These are phyloP conservation scores for Pterocles gutturalis DNA, from an alignment of 2,113 vertebrate genomes.

Conservation along the genomic window DNA sequence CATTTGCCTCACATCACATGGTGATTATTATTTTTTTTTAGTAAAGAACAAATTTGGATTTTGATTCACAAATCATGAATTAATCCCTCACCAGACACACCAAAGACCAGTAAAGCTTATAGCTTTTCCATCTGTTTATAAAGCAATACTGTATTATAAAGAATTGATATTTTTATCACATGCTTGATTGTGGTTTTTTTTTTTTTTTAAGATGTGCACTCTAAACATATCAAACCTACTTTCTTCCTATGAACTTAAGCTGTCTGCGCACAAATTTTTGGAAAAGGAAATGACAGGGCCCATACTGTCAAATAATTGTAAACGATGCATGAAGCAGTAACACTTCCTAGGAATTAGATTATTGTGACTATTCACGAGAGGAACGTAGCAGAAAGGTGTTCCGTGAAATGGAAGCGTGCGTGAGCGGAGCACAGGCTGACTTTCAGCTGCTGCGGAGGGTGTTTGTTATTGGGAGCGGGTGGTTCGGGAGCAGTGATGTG, in stretches of 20 bases:
- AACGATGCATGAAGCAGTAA: background rate
- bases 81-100: slow-evolving; percentile 80
- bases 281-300: slow-evolving; percentile 62
- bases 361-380: background rate
- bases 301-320: slow-evolving; percentile 22
- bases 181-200: slow-evolving; percentile 75
- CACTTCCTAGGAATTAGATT: background rate
- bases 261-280: slow-evolving; percentile 82
- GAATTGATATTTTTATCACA: slow-evolving; percentile 82
- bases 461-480: background rate
- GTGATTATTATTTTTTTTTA: slow-evolving; percentile 25
- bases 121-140: slow-evolving; percentile 87
- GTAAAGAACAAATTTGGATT: slow-evolving; percentile 76
- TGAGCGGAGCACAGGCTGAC: background rate
- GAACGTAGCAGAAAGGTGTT: slow-evolving; percentile 36
- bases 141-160: slow-evolving; percentile 90
- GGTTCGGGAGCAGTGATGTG: background rate
- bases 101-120: slow-evolving; percentile 86
- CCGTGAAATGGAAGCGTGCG: background rate
- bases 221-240: slow-evolving; percentile 80
- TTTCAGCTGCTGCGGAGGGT: background rate
- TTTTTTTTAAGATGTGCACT: slow-evolving; percentile 79
- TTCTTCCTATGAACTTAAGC: slow-evolving; percentile 83
- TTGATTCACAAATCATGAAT: slow-evolving; percentile 74
- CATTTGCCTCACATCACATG: slow-evolving; percentile 45